These are phyloP conservation scores for Drosophila formosana DNA, from an alignment of 2,888 invertebrate species.

Conservation along the genomic window DNA sequence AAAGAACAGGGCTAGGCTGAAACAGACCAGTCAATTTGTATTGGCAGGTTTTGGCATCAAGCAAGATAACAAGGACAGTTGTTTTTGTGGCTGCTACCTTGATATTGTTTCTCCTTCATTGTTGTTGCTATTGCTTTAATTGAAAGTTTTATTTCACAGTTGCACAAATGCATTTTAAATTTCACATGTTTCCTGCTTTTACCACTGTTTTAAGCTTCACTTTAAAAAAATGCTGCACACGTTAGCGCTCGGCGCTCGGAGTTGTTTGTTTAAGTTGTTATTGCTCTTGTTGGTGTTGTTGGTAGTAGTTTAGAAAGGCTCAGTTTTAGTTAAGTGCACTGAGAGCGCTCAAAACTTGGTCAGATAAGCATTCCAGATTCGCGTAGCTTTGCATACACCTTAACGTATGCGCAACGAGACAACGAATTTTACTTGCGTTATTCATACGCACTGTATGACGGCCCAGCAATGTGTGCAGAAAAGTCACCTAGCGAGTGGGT, in stretches of 20 bases:
- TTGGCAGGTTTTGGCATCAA: conserved; percentile 62
- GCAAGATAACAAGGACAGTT: neutral
- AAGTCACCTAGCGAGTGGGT: conserved; percentile 4
- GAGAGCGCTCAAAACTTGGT: conserved; percentile 70
- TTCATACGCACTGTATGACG: conserved; percentile 65
- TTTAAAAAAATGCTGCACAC: conserved; percentile 70
- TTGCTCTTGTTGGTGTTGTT: conserved; percentile 23
- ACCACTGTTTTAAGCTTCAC: conserved; percentile 27
- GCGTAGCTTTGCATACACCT: conserved; percentile 55
- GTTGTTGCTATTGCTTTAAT: conserved; percentile 52
- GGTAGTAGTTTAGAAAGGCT: conserved; percentile 36
- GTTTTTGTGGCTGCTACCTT: conserved; percentile 20
- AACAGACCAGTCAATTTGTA: conserved; percentile 60
- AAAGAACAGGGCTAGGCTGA: neutral
- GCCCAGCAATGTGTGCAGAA: conserved; percentile 5
- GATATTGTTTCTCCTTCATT: neutral
- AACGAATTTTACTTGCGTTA: conserved; percentile 63
- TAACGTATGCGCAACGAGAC: conserved; percentile 71
- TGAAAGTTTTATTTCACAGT: conserved; percentile 71
- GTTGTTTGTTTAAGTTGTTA: conserved; percentile 4
- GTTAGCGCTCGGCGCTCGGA: conserved; percentile 28
- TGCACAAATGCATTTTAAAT: conserved; percentile 67
- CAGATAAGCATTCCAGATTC: conserved; percentile 67
- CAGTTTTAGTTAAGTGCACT: conserved; percentile 72
- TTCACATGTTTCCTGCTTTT: conserved; percentile 31